phyloP scores from a whole-genome alignment of 2,113 vertebrate genomes.

The Nannobrachium achirus region DNA sequence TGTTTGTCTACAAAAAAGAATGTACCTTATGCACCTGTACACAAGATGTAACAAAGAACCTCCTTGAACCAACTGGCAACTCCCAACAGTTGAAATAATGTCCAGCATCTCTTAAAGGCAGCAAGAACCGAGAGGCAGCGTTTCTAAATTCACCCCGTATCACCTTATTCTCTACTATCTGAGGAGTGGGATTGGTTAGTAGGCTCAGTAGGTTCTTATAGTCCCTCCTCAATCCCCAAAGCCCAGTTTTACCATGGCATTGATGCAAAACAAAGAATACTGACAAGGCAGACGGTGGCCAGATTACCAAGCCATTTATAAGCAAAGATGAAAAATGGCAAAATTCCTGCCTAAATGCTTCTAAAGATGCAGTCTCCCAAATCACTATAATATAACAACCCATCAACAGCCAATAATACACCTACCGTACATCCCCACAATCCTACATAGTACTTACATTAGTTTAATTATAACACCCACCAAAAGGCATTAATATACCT shows the following conservation, averaged over 20 bases:
- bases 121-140: slow-evolving; percentile 61
- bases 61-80: no score
- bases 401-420: slow-evolving; percentile 10
- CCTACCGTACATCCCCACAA: no score
- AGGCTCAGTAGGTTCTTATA: slow-evolving; percentile 50
- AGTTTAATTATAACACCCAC: no score
- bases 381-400: slow-evolving; percentile 4
- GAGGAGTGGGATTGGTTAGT: slow-evolving; percentile 67
- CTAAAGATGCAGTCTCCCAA: slow-evolving; percentile 68
- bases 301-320: slow-evolving; percentile 43
- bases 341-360: slow-evolving; percentile 48
- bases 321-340: slow-evolving; percentile 18
- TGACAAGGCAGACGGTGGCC: slow-evolving; percentile 32
- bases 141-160: slow-evolving; percentile 51
- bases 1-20: slow-evolving; percentile 18
- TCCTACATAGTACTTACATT: no score
- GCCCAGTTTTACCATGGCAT: slow-evolving; percentile 33
- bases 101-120: slow-evolving; percentile 50
- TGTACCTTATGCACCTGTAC: no score
- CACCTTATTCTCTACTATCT: slow-evolving; percentile 52
- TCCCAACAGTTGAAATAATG: slow-evolving; percentile 45
- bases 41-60: no score
- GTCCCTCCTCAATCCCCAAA: slow-evolving; percentile 38
- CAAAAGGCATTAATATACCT: no score
- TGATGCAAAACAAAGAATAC: slow-evolving; percentile 46